Evolutionary conservation across 2,113 vertebrate species (phyloP), one percentile per base, ranked within the genome.

Genomic region (Sus scrofa): DNA sequence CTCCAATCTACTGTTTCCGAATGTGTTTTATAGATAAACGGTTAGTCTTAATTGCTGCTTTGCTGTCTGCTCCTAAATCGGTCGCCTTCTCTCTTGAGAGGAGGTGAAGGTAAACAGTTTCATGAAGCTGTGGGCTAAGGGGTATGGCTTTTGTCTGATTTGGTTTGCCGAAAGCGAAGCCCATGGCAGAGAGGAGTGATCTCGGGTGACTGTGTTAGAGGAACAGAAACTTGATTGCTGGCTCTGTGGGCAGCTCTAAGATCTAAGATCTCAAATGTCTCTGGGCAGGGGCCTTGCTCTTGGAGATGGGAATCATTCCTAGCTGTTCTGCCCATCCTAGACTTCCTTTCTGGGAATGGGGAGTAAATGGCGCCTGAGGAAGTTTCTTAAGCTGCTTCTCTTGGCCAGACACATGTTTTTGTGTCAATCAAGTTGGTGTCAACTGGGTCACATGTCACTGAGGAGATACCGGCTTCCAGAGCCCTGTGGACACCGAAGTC

Each of bases 341-440:
- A 89, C 39, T 86, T n/a, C 15, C 14, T 77, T 56, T 58, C 85
- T 83, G 65, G 37, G 56, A 65, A 71, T 13, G 52, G 37, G 65
- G 13, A 91, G 18, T 44, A 39, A 89, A 34, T 94, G 56, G 87
- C 6, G 11, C 22, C 20, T 12, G 39, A 68, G n/a, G 65, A 88
- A 73, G 63, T 94, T 85, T 93, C 54, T 84, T 74, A 93, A 83
- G 63, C 58, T 14, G 30, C 75, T 75, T 92, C 67, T 95, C 63
- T 62, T 89, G 91, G 84, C 83, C 75, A 73, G 86, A 86, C 83
- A 90, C 96, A 96, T 88, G 58, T 94, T 97, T 95, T 90, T 90
- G 70, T 95, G 95, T 95, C 89, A 70, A 1, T 63, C 84, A 86
- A 89, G 50, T 90, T 89, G 86, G 67, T 81, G 90, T 93, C 92